A percentile compares a stretch with the other conserved stretches of the same genome.
Evolutionary conservation across 2,888 invertebrate genomes (phyloP).

Genomic region (Phorcus lineatus): DNA sequence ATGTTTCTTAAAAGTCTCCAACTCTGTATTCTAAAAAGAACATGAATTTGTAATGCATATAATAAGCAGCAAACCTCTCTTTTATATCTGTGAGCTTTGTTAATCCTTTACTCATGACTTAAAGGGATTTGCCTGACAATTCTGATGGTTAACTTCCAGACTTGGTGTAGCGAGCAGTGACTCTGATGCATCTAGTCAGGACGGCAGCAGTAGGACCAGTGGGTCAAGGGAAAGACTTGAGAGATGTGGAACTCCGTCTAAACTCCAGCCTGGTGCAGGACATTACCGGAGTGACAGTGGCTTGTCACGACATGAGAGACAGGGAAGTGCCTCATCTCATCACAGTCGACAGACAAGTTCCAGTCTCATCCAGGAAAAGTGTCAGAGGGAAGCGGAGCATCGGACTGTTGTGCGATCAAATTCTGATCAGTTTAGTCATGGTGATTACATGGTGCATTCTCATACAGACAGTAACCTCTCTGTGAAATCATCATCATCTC

Average conservation of each 20-base stretch:
- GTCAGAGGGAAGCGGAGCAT: background rate
- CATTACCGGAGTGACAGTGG: background rate
- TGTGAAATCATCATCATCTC: slow-evolving; percentile 12
- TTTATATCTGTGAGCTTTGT: no score
- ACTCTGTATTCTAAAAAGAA: no score
- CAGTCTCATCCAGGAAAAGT: background rate
- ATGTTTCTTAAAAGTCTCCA: no score
- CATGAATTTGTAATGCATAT: no score
- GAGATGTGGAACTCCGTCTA: background rate
- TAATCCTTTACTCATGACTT: no score
- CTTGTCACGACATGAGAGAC: slow-evolving; percentile 11
- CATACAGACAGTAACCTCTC: slow-evolving; percentile 30
- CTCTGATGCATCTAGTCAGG: slow-evolving; percentile 37
- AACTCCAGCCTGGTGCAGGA: background rate
- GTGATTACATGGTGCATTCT: slow-evolving; percentile 26
- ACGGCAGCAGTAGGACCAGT: background rate
- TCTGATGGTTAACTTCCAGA: slow-evolving; percentile 25
- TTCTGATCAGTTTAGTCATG: slow-evolving; percentile 22
- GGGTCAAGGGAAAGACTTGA: slow-evolving; percentile 20
- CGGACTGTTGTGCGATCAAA: background rate
- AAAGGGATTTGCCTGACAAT: no score
- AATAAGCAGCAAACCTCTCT: no score
- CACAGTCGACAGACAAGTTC: slow-evolving; percentile 17
- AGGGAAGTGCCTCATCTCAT: background rate
- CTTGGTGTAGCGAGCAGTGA: slow-evolving; percentile 49